A percentile compares a stretch with the other conserved stretches of the same genome.
These are phyloP conservation scores for Condylostylus longicornis DNA, from an alignment of 1,140 invertebrate genomes.

Conservation along the genomic window DNA sequence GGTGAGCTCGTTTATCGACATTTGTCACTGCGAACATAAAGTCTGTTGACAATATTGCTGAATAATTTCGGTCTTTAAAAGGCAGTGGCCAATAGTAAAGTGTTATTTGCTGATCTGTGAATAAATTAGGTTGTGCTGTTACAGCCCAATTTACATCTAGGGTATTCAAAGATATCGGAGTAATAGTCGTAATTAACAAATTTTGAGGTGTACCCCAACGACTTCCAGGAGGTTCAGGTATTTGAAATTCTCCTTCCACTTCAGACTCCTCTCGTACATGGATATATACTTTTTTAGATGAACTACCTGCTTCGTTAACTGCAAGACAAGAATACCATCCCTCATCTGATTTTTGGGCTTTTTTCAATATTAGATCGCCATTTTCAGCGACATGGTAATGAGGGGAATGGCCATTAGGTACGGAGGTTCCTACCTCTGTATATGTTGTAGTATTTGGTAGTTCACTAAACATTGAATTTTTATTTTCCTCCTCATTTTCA, in stretches of 20 bases:
- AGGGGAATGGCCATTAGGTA: not conserved
- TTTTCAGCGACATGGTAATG: not conserved
- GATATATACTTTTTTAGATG: conserved; percentile 2
- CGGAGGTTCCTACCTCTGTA: not conserved
- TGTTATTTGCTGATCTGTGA: not conserved
- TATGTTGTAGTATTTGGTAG: not conserved
- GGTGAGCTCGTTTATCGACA: conserved; percentile 40
- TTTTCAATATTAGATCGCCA: conserved; percentile 1
- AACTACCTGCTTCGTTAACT: conserved; percentile 4
- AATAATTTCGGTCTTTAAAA: not conserved
- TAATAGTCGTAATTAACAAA: conserved; percentile 35
- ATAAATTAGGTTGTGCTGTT: conserved; percentile 22
- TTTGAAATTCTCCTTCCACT: not conserved
- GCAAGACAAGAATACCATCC: conserved; percentile 8
- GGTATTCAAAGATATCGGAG: conserved; percentile 47
- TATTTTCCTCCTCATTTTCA: not conserved
- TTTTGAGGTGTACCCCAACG: conserved; percentile 2
- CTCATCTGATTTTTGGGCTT: not conserved
- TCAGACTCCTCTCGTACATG: not conserved
- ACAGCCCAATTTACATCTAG: conserved; percentile 56
- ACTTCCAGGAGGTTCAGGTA: not conserved
- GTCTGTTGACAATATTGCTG: conserved; percentile 24
- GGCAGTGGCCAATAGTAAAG: conserved; percentile 1
- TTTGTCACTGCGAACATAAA: conserved; percentile 43
- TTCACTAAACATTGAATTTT: not conserved